Conservation (phyloP, 2,113 vertebrate genomes). For the Bettongia penicillata region DNA sequence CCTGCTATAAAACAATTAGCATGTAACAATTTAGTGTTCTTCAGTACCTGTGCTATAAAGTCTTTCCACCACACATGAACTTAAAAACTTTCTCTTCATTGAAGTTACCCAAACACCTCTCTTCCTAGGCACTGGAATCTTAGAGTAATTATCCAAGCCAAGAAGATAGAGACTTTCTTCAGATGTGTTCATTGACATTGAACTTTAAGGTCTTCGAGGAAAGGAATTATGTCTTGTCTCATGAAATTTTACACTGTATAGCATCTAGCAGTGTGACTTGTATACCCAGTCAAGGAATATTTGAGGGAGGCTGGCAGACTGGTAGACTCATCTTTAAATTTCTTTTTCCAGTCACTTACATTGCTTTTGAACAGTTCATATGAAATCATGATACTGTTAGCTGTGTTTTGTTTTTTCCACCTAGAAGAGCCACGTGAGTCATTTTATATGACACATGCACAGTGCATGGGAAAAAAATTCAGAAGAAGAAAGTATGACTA, state of each 20-base stretch:
- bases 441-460: conserved; percentile 33
- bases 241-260: neutral
- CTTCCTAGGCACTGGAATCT: neutral
- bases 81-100: neutral
- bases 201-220: neutral
- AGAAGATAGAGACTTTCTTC: neutral
- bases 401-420: neutral
- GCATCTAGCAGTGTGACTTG: neutral
- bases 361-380: neutral
- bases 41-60: neutral
- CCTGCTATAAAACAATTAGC: neutral
- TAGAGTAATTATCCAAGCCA: neutral
- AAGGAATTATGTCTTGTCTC: neutral
- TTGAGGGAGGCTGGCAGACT: neutral
- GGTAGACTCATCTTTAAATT: neutral
- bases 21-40: neutral
- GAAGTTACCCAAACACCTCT: neutral
- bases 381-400: conserved; percentile 42
- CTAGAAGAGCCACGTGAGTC: conserved; percentile 37
- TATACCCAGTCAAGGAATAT: neutral
- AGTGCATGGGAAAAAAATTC: conserved; percentile 42
- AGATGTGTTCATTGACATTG: neutral
- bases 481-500: conserved; percentile 32
- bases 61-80: conserved; percentile 9
- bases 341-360: neutral